Base-by-base conservation (phyloP, 64 coral and sea anemone species). In the Platygyra sinensis region DNA sequence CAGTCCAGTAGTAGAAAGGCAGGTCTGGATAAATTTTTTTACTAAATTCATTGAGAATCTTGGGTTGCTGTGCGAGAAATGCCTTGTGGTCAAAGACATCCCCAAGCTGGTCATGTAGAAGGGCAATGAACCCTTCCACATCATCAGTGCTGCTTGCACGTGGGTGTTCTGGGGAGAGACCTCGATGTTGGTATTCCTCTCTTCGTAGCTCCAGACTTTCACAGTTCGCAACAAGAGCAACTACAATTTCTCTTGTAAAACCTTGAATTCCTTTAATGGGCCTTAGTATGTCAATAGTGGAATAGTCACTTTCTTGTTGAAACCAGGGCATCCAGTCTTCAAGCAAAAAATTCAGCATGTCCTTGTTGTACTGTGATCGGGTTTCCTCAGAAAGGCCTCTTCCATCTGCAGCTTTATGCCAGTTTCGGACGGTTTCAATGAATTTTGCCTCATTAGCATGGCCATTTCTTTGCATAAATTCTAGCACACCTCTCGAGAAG, bases 1-100 rank as follows among this genome's bases (percentile, higher is more conserved):
- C 90, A 62, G 82, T 92, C 79, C 90, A 92, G 77, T 90, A 82
- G 18, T 72, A 90, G 29, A 90, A 90, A 30, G 77, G 88, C 11
- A 90, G 60, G 0, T 90, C 88, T 73, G 90, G 90, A 62, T 86
- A 30, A 18, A 86, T 86, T 60, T 72, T 85, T 25, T 92, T 92
- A 1, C 8, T 38, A 78, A 92, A 92, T 67, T 92, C 90, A 51
- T 86, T 73, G 0, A 77, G 6, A 60, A 86, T 86, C 30, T 92
- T 92, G 0, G 80, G 46, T 13, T 77, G 67, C 5, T 83, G 17
- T 17, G 22, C 25, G 0, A 52, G 19, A 51, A 83, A 91, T 57
- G 62, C 25, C 16, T 91, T 91, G 1, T 83, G 78, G 38, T 81
- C 76, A 80, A 91, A 91, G 5, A 91, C 24, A 75, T 57, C 67